These are phyloP conservation scores for Vanessa cardui DNA, from an alignment of 2,888 invertebrate species.

Conservation along the genomic window DNA sequence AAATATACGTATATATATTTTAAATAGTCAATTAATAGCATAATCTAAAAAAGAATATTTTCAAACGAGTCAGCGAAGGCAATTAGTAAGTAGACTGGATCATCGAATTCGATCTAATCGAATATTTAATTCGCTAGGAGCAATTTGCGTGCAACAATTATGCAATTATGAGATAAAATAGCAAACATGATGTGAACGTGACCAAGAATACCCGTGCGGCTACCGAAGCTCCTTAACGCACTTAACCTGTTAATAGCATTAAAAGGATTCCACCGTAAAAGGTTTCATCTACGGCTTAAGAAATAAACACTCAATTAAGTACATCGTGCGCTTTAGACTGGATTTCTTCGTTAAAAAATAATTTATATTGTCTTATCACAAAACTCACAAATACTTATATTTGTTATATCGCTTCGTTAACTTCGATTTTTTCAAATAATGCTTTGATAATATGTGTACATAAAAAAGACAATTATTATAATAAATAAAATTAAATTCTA, in stretches of 20 bases:
- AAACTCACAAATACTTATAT: background rate
- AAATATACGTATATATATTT: background rate
- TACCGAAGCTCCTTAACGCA: conserved; percentile 33
- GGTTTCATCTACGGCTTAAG: conserved; percentile 56
- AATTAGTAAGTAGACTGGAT: background rate
- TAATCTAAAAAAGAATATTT: background rate
- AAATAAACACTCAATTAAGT: conserved; percentile 33
- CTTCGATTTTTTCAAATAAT: too few species aligned
- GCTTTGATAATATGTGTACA: too few species aligned
- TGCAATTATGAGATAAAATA: conserved; percentile 38
- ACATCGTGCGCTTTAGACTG: conserved; percentile 10
- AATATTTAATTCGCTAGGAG: conserved; percentile 15
- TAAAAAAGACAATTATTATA: too few species aligned
- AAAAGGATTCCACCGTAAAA: conserved; percentile 56
- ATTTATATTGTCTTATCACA: background rate
- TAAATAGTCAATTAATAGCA: background rate
- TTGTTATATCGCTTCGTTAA: background rate
- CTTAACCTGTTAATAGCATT: conserved; percentile 43
- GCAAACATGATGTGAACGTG: conserved; percentile 32
- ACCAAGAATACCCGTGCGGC: conserved; percentile 32
- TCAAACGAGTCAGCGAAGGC: background rate
- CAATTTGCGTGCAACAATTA: conserved; percentile 30
- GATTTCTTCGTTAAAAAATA: conserved; percentile 20
- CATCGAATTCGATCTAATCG: conserved; percentile 15
- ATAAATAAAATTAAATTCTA: too few species aligned